These are phyloP conservation scores for Melanerpes formicivorus DNA, from an alignment of 2,113 vertebrate genomes.

Conservation along the genomic window DNA sequence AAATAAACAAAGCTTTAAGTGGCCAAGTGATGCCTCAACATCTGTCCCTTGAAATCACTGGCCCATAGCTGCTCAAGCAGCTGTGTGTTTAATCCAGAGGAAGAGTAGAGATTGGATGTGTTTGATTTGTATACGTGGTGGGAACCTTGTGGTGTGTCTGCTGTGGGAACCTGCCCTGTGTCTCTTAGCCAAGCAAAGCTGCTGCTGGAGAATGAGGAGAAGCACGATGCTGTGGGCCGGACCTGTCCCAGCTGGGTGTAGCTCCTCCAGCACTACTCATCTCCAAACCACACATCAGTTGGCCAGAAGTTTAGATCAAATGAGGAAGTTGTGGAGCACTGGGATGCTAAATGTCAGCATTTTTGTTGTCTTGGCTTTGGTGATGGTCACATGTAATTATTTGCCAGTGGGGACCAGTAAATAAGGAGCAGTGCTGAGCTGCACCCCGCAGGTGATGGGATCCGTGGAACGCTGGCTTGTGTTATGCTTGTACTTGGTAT, in stretches of 20 bases:
- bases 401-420: background rate
- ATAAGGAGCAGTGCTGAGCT: background rate
- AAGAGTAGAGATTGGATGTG: background rate
- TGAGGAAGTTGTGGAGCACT: background rate
- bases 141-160: background rate
- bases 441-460: background rate
- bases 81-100: background rate
- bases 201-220: background rate
- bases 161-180: too few species aligned
- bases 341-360: background rate
- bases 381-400: fast-evolving
- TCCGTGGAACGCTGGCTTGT: background rate
- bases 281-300: background rate
- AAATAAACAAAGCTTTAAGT: constrained; percentile 11
- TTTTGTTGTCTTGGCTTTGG: background rate
- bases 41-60: background rate
- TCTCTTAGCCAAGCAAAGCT: background rate
- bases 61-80: background rate
- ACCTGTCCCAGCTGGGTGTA: background rate
- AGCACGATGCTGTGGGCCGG: fast-evolving
- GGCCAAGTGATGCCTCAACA: background rate
- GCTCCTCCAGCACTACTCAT: background rate
- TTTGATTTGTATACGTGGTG: fast-evolving
- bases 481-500: background rate
- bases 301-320: background rate